Evolutionary conservation across 2,888 invertebrate species (phyloP).

Genomic region (Drosophila meridiana): DNA sequence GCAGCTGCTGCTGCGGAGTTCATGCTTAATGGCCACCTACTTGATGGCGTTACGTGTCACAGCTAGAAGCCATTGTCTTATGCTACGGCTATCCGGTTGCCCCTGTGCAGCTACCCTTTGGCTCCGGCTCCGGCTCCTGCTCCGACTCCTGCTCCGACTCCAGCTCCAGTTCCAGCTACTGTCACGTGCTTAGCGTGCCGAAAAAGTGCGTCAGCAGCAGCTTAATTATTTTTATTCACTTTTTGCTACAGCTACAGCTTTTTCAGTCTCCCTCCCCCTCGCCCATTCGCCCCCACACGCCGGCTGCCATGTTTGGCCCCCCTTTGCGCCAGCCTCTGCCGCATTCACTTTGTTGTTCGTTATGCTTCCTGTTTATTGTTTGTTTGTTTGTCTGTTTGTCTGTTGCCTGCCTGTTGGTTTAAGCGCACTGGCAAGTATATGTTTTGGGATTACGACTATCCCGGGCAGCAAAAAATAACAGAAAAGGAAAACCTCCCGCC

Average conservation of each 20-base stretch:
- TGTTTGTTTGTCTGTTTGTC: constrained; percentile 35
- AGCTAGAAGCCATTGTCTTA: constrained; percentile 58
- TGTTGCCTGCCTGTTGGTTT: constrained; percentile 48
- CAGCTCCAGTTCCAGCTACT: not conserved
- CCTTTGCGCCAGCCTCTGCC: not conserved
- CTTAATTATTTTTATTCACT: constrained; percentile 77
- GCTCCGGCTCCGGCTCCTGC: not conserved
- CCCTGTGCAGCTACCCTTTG: not conserved
- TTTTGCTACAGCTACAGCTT: constrained; percentile 41
- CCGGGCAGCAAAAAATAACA: constrained; percentile 9
- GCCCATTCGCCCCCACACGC: too few relatives aligned
- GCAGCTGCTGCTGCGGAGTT: constrained; percentile 43
- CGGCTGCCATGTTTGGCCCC: too few relatives aligned
- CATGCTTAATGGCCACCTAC: constrained; percentile 57
- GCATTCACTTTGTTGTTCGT: constrained; percentile 61
- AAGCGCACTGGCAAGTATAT: constrained; percentile 75
- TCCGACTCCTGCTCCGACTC: not conserved
- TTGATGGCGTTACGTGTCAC: constrained; percentile 62
- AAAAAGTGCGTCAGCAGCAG: constrained; percentile 78
- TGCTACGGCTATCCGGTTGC: not conserved
- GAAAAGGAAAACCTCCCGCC: not conserved
- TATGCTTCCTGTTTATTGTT: constrained; percentile 72
- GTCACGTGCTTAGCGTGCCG: constrained; percentile 74
- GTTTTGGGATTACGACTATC: constrained; percentile 71
- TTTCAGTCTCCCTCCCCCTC: not conserved